Evolutionary conservation across 2,797 vertebrate genomes (phyloP), one percentile per base, ranked within the genome.

Genomic region (Danio kyathit): DNA sequence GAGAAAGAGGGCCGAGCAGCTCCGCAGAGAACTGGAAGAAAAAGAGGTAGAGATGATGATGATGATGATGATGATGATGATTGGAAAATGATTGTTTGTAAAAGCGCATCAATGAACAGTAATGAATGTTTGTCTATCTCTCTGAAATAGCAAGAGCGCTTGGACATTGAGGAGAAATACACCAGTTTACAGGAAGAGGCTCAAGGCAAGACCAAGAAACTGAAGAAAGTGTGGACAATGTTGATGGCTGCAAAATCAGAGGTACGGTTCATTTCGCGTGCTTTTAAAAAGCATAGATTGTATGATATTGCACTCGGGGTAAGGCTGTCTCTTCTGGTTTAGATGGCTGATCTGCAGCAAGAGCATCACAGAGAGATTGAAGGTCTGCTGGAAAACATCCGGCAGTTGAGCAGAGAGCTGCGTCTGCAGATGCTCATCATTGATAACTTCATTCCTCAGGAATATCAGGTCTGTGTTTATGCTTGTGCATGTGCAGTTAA

Each of bases 141-240:
- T 80, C 76, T 85, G 17, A 81, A 84, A 82, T 90, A 99, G 98
- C 98, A 99, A 98, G 98, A 99, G 70, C 98, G 97, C 51, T 90
- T 99, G 90, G 98, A 99, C 90, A 99, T 99, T 1, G 98, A 99
- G 90, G 98, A 99, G 92, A 99, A 99, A 86, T 99, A 99, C 89
- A 98, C 97, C 67, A 99, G 95, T 86, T 94, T 99, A 72, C 98
- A 99, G 89, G 98, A 99, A 78, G 98, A 99, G 86, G 98, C 98
- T 5, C 97, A 99, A 87, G 98, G 98, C 54, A 99, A 99, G 89
- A 99, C 98, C 72, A 99, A 99, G 89, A 99, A 99, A 78, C 89
- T 99, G 88, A 99, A 99, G 93, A 99, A 99, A 93, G 98, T 99
- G 8, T 99, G 98, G 98, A 99, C 97, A 74, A 99, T 99, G 98